These are phyloP conservation scores for Phymorhynchus buccinoides DNA, from an alignment of 1,140 invertebrate genomes.

Conservation along the genomic window DNA sequence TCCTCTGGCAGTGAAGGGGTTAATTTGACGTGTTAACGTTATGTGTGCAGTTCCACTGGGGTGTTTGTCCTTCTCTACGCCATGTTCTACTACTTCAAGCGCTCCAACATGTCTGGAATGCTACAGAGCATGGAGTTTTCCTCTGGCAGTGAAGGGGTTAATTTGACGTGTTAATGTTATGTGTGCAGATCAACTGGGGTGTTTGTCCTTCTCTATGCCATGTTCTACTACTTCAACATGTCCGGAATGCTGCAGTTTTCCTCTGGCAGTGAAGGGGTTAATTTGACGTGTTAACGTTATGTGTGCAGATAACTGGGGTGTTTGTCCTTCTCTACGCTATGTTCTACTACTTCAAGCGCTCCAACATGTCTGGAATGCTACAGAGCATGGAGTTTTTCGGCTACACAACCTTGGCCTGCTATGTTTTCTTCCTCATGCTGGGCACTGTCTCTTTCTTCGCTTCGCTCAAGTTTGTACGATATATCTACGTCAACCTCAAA, in stretches of 20 bases:
- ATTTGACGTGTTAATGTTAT: no score
- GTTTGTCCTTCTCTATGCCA: no score
- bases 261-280: no score
- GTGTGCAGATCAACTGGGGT: no score
- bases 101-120: constrained; percentile 77
- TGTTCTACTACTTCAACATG: no score
- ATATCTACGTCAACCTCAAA: constrained; percentile 77
- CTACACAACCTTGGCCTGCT: constrained; percentile 76
- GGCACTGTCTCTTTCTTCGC: constrained; percentile 77
- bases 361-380: constrained; percentile 77
- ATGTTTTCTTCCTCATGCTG: constrained; percentile 77
- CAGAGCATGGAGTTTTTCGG: constrained; percentile 77
- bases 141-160: no score
- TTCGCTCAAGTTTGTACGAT: constrained; percentile 76
- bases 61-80: constrained; percentile 75
- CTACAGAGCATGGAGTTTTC: constrained; percentile 77
- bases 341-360: constrained; percentile 77
- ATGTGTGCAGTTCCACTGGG: background rate
- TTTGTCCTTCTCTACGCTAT: constrained; percentile 76
- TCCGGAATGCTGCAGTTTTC: no score
- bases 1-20: no score
- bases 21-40: no score
- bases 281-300: no score
- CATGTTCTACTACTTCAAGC: constrained; percentile 76
- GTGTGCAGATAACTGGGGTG: constrained; percentile 71